A percentile compares a stretch with the other conserved stretches of the same genome.
These are phyloP conservation scores for Melitaea cinxia DNA, from an alignment of 1,140 invertebrate species.

Conservation along the genomic window DNA sequence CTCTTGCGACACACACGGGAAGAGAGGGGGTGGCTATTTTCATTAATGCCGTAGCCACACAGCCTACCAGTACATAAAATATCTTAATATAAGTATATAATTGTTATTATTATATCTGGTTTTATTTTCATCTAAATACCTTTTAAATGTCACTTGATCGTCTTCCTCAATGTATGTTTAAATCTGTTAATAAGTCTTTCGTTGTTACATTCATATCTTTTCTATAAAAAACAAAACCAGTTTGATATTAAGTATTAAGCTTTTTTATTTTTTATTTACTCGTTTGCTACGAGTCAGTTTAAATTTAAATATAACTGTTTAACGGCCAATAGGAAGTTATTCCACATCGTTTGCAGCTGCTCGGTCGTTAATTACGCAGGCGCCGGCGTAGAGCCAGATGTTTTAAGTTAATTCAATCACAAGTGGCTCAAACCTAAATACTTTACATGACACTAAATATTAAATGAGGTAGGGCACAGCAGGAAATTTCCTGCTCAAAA, in stretches of 20 bases:
- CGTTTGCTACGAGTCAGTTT: constrained; percentile 4
- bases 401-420: constrained; percentile 15
- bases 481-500: too few species aligned
- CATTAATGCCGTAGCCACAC: too few species aligned
- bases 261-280: not conserved
- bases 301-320: constrained; percentile 18
- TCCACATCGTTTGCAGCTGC: constrained; percentile 26
- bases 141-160: not conserved
- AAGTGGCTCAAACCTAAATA: constrained; percentile 8
- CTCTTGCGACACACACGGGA: too few species aligned
- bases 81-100: too few species aligned
- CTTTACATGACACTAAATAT: not conserved
- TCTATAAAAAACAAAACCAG: not conserved
- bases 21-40: too few species aligned
- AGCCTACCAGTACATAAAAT: too few species aligned
- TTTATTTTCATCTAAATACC: too few species aligned
- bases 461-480: too few species aligned
- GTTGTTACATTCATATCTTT: not conserved
- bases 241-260: too few species aligned
- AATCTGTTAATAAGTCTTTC: not conserved
- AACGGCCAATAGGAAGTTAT: constrained; percentile 22
- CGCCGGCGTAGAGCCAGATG: constrained; percentile 22
- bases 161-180: too few species aligned
- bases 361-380: constrained; percentile 18
- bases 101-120: too few species aligned